Evolutionary conservation across 2,113 vertebrate species (phyloP).

Genomic region (Amblyopsis rosae): DNA sequence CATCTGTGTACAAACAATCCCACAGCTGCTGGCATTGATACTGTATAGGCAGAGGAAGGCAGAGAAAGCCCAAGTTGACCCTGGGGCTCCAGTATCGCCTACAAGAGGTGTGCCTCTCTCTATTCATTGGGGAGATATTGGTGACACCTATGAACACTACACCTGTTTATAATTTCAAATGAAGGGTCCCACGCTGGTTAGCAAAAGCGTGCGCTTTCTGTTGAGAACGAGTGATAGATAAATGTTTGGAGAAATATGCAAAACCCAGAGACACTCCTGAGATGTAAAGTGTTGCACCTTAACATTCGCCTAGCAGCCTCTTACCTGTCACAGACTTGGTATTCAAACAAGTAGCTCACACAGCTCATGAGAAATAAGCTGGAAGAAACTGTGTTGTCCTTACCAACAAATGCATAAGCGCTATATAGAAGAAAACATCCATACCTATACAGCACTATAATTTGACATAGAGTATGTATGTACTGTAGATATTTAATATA

Average conservation of each 20-base stretch:
- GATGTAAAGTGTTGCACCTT: not conserved
- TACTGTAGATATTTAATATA: too few relatives aligned
- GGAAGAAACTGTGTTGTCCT: too few relatives aligned
- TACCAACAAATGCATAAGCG: too few relatives aligned
- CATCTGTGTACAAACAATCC: slow-evolving; percentile 81
- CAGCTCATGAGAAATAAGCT: slow-evolving; percentile 11
- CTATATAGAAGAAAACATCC: too few relatives aligned
- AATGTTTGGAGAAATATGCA: slow-evolving; percentile 31
- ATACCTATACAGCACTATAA: too few relatives aligned
- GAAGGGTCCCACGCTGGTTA: slow-evolving; percentile 25
- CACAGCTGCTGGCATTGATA: slow-evolving; percentile 76
- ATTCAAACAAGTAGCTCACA: too few relatives aligned
- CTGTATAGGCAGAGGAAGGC: slow-evolving; percentile 55
- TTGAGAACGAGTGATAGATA: slow-evolving; percentile 2
- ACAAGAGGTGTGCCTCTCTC: slow-evolving; percentile 20
- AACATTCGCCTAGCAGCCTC: slow-evolving; percentile 4
- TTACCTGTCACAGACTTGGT: slow-evolving; percentile 8
- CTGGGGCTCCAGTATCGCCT: slow-evolving; percentile 38
- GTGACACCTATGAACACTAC: slow-evolving; percentile 49
- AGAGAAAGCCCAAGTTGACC: slow-evolving; percentile 62
- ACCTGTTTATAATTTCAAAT: slow-evolving; percentile 61
- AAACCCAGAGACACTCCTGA: slow-evolving; percentile 14
- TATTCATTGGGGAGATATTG: slow-evolving; percentile 45
- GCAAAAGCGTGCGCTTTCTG: slow-evolving; percentile 8
- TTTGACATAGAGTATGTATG: too few relatives aligned